Conservation (phyloP, 2,888 invertebrate species). For the Meta bourneti region DNA sequence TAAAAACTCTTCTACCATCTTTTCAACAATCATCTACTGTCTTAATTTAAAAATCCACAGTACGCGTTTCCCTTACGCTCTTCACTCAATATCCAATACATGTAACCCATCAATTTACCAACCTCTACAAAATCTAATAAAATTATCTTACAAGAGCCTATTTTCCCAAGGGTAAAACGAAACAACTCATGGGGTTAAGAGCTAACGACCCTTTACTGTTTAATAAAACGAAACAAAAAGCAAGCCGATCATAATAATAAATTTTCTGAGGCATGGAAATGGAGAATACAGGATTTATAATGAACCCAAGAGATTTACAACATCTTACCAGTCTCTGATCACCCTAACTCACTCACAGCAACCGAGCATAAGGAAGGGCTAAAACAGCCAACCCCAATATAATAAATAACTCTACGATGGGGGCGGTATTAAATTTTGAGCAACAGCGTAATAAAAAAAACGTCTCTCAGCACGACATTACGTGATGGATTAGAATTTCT, state of each 20-base stretch:
- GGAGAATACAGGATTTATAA: slow-evolving; percentile 11
- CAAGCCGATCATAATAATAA: slow-evolving; percentile 41
- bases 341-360: not conserved
- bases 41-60: too few species aligned
- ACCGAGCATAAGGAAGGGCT: not conserved
- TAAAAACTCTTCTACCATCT: too few species aligned
- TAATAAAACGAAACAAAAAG: not conserved
- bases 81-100: too few species aligned
- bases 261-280: slow-evolving; percentile 22
- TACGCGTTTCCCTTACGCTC: too few species aligned
- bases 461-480: slow-evolving; percentile 5
- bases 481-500: slow-evolving; percentile 52
- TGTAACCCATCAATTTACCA: too few species aligned
- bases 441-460: slow-evolving; percentile 4
- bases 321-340: not conserved
- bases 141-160: too few species aligned
- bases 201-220: not conserved
- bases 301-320: slow-evolving; percentile 38
- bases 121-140: too few species aligned
- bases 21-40: too few species aligned
- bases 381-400: not conserved
- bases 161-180: not conserved
- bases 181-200: not conserved
- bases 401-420: slow-evolving; percentile 32
- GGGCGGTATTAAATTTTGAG: slow-evolving; percentile 49